Evolutionary conservation across 2,113 vertebrate species (phyloP).

Genomic region (Spermophilus dauricus): DNA sequence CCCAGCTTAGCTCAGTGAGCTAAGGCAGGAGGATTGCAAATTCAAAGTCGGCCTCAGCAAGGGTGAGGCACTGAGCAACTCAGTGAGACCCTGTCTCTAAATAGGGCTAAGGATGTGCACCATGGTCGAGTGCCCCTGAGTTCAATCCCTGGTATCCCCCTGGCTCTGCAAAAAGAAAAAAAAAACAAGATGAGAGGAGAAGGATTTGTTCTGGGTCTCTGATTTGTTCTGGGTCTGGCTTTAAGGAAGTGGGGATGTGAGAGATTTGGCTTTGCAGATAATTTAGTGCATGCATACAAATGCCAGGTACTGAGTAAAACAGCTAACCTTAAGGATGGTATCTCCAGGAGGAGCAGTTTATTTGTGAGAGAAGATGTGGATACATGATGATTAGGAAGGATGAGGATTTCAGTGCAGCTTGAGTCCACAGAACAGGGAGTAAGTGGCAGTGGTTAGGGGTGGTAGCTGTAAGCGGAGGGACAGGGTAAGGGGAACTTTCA

Average conservation of each 20-base stretch:
- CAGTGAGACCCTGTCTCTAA: too few species aligned
- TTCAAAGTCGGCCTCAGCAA: too few species aligned
- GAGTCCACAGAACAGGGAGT: neutral
- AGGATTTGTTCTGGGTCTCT: neutral
- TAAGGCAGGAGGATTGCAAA: too few species aligned
- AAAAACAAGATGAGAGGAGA: neutral
- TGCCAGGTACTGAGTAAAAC: neutral
- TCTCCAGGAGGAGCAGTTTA: neutral
- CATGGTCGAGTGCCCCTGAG: too few species aligned
- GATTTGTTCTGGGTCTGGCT: neutral
- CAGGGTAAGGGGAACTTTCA: neutral
- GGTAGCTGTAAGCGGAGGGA: neutral
- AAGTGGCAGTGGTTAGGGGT: neutral
- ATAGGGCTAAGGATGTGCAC: too few species aligned
- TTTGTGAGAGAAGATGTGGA: neutral
- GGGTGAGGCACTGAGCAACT: too few species aligned
- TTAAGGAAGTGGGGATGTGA: neutral
- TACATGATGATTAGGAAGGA: neutral
- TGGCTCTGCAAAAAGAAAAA: too few species aligned
- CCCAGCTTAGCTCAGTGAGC: too few species aligned
- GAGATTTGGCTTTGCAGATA: slow-evolving; percentile 30
- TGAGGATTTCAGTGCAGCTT: neutral
- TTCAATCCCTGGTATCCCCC: too few species aligned
- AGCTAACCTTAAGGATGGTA: neutral
- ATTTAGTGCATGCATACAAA: neutral